Evolutionary conservation across 2,113 vertebrate species (phyloP), one percentile per base, ranked within the genome.

Genomic region (Microtus montanus): DNA sequence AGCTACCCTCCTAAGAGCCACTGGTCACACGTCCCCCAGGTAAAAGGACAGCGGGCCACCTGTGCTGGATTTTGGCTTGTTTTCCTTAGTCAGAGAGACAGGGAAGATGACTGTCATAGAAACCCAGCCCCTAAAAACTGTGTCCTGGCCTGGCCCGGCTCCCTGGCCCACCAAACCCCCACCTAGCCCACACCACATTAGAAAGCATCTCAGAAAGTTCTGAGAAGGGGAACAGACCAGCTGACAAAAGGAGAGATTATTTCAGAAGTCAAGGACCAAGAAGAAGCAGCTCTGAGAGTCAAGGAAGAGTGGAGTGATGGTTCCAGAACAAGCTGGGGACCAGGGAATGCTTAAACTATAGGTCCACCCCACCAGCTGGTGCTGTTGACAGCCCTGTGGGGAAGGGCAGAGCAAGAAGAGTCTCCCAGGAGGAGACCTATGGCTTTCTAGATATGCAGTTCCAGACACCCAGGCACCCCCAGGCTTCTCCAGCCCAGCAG

Each of bases 81-180:
- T 96, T 96, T 47, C 63, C 95, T 92, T 80, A 73, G 74, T 52
- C 12, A 9, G 70, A 49, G n/a, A 0, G 0, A 14, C 38, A 1
- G 0, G 20, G 35, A 82, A 89, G 96, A 54, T 1, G 49, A 63
- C 77, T 74, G 2, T 10, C 3, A 49, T 0, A 33, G 87, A 96
- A 93, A 92, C 61, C 90, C 71, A 93, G 75, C 17, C 78, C 68
- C 84, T 83, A 47, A 96, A 93, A 90, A 93, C 90, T 91, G 14
- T 87, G 47, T 54, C 93, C 90, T 91, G 89, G 12, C 83, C 78
- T 4, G 1, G 73, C 95, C 75, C 0, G 7, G 1, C 77, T 38
- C 58, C 30, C 47, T 24, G 24, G 30, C 15, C 7, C 0, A 38
- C 41, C n/a, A 38, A 12, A 35, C 49, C 68, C 14, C n/a, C 35